Base-by-base conservation (phyloP, 2,888 invertebrate species). In the Cosmorhoe ocellata region DNA sequence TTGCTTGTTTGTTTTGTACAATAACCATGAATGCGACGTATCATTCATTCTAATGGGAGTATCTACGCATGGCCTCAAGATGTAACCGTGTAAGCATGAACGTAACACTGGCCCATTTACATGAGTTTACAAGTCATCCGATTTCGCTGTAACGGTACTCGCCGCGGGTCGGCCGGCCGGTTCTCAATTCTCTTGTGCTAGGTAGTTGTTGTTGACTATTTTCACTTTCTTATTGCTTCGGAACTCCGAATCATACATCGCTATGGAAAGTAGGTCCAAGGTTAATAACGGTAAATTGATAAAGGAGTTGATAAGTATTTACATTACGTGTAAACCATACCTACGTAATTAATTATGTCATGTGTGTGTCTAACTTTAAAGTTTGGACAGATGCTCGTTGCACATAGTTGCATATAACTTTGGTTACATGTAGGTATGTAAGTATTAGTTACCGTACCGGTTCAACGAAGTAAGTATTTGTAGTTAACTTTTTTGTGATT, bases 111-210 rank as follows among this genome's bases (percentile, higher is more conserved):
- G 72, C 85, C 82, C 65, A 74, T 82, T 81, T 83, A 66, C 78
- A 74, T 74, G 74, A 72, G 74, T 74, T 74, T 63, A 72, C 72
- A 66, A 74, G 78, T 74, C 76, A 75, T 76, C 71, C 68, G 81
- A 81, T 84, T 84, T 85, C 83, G 81, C 82, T 61, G 76, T 87
- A 88, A 87, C 89, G 87, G 88, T 85, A 83, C 71, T 56, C 50
- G 57, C 57, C 33, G 50, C 1, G 1, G 5, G 5, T 24, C 5
- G 40, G 33, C 46, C 39, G 47, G 44, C 43, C 47, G 47, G 51
- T 33, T 39, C 34, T 30, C 11, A 22, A 22, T 33, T 32, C 51
- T 33, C 30, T 27, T 45, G 43, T 50, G 43, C 36, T 33, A 46
- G 44, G 43, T 52, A 39, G 18, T 3, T 51, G 58, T 67, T 65